Base-by-base conservation (phyloP, 2,113 vertebrate genomes). In the Syngnathus typhle region DNA sequence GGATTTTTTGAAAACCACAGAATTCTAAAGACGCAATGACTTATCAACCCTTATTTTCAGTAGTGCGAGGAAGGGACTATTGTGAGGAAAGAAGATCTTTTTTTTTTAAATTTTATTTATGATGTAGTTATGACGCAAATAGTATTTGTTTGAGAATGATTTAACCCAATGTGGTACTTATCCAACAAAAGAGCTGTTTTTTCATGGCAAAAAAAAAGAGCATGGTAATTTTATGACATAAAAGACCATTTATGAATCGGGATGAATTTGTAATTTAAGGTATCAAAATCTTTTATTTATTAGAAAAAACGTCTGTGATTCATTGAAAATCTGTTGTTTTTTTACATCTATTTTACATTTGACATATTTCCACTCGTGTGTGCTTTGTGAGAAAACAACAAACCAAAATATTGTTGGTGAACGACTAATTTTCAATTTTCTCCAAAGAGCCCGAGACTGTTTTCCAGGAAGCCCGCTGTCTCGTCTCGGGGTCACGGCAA, bases 391-490 rank as follows among this genome's bases (percentile, higher is more conserved):
- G 27, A 32, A 32, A 32, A 32, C 27, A 32, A 32, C 5, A 23
- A 55, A 13, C 9, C 13, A 19, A 19, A 4, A 4, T 60, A 13
- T 19, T 23, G 9, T 43, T 13, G 11, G 41, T 43, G 41, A 43
- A 60, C 3, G 19, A 60, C 18, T 21, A 41, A 41, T 61, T 21
- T 19, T 41, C 6, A 12, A 11, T 61, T 61, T 61, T 16, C 39
- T n/a, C 39, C 23, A 41, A 41, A 6, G 6, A 12, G 11, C 36
- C n/a, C 23, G 5, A 60, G 60, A 61, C 19, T 61, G 39, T 61
- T 61, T 61, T 61, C 60, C 70, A 73, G 75, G 75, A 72, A 73
- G 72, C 60, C 37, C 51, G 0, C 52, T 32, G 65, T 69, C 78
- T 79, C 70, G 15, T 72, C 68, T 70, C 49, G n/a, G 64, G 49